Conservation (phyloP, 2,888 invertebrate genomes). For the Idaea aversata region DNA sequence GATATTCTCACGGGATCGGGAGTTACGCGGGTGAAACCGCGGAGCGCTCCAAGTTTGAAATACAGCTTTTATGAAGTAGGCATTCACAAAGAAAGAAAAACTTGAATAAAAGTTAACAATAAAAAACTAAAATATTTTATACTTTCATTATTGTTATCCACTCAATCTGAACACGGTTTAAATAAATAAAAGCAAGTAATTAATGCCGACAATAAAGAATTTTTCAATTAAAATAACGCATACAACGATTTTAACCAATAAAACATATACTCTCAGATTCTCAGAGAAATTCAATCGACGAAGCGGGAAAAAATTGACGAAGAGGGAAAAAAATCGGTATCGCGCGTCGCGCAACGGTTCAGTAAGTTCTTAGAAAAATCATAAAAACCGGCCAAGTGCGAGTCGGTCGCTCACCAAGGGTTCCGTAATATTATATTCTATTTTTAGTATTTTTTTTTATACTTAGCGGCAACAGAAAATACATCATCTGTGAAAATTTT, state of each 20-base stretch:
- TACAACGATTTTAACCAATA: slow-evolving; percentile 2
- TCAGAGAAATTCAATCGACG: background rate
- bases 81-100: background rate
- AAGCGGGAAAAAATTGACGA: background rate
- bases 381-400: too few relatives aligned
- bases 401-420: too few relatives aligned
- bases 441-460: too few relatives aligned
- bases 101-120: background rate
- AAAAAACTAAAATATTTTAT: background rate
- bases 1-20: too few relatives aligned
- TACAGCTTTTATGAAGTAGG: too few relatives aligned
- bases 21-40: too few relatives aligned
- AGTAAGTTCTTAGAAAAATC: background rate
- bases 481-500: too few relatives aligned
- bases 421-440: too few relatives aligned
- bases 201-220: background rate
- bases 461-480: too few relatives aligned
- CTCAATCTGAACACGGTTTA: background rate
- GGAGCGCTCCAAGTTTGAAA: too few relatives aligned
- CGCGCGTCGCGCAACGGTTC: background rate
- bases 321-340: background rate
- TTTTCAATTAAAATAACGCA: slow-evolving; percentile 1
- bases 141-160: background rate
- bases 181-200: slow-evolving; percentile 8
- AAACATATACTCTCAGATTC: background rate